Evolutionary conservation across 2,888 invertebrate genomes (phyloP).

Genomic region (Torymus tubicola): DNA sequence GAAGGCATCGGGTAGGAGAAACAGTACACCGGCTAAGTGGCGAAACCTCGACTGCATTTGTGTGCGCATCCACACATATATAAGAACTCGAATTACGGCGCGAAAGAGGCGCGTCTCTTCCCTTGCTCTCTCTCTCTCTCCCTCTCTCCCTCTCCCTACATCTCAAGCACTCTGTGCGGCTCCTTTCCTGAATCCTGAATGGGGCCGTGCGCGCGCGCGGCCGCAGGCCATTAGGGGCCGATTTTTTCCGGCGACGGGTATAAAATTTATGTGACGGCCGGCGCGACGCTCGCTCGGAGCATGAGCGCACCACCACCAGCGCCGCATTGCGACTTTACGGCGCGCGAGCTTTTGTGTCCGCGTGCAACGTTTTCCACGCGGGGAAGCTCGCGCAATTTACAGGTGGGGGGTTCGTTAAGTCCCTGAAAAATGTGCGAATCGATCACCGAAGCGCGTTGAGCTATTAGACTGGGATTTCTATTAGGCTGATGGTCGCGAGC

Average conservation of each 20-base stretch:
- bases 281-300: background rate
- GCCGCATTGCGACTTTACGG: slow-evolving; percentile 12
- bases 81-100: slow-evolving; percentile 14
- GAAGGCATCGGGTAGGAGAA: no score
- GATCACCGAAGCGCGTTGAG: slow-evolving; percentile 8
- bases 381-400: slow-evolving; percentile 2
- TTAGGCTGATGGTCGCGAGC: background rate
- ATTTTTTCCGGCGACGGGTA: slow-evolving; percentile 22
- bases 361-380: background rate
- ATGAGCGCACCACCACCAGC: background rate
- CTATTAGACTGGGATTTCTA: slow-evolving; percentile 20
- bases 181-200: slow-evolving; percentile 34
- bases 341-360: slow-evolving; percentile 4
- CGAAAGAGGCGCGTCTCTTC: background rate
- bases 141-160: no score
- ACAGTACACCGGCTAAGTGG: background rate
- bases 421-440: slow-evolving; percentile 25
- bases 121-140: background rate
- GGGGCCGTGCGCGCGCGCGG: background rate
- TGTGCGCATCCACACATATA: background rate
- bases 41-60: background rate
- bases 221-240: slow-evolving; percentile 31
- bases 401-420: slow-evolving; percentile 16
- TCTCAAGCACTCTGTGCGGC: background rate
- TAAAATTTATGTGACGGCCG: slow-evolving; percentile 41